Conservation (phyloP, 2,888 invertebrate species). For the Clunio marinus region DNA sequence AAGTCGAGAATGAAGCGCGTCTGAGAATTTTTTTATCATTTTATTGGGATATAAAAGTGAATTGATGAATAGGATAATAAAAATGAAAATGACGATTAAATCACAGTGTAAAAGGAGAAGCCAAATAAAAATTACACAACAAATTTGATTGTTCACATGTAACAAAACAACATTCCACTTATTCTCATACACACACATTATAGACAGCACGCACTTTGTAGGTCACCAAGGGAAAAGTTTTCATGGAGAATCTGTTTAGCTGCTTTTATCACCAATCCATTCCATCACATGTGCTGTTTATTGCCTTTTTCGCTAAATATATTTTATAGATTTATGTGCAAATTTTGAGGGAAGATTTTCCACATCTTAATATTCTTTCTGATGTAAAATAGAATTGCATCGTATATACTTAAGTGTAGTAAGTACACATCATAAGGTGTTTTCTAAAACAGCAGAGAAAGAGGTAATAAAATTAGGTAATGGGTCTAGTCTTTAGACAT, state of each 20-base stretch:
- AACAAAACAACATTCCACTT: too few relatives aligned
- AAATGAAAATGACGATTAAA: slow-evolving; percentile 33
- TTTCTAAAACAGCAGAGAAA: background rate
- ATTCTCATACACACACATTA: background rate
- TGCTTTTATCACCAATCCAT: background rate
- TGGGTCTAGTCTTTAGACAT: slow-evolving; percentile 34
- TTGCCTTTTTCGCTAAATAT: too few relatives aligned
- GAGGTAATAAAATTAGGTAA: slow-evolving; percentile 37
- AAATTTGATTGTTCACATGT: background rate
- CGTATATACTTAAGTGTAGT: too few relatives aligned
- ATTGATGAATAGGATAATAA: slow-evolving; percentile 26
- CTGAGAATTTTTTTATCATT: background rate
- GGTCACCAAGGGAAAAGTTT: background rate
- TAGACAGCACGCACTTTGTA: background rate
- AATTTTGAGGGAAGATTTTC: background rate
- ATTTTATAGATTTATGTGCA: slow-evolving; percentile 10
- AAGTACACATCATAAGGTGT: too few relatives aligned
- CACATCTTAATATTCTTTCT: too few relatives aligned
- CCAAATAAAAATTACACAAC: background rate
- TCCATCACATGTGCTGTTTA: background rate
- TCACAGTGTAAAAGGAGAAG: background rate
- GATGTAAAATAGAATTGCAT: too few relatives aligned
- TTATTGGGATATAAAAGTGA: slow-evolving; percentile 20
- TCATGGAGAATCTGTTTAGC: too few relatives aligned
- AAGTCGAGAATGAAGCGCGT: background rate